Evolutionary conservation across 2,797 vertebrate genomes (phyloP).

Genomic region (Tenualosa ilisha): DNA sequence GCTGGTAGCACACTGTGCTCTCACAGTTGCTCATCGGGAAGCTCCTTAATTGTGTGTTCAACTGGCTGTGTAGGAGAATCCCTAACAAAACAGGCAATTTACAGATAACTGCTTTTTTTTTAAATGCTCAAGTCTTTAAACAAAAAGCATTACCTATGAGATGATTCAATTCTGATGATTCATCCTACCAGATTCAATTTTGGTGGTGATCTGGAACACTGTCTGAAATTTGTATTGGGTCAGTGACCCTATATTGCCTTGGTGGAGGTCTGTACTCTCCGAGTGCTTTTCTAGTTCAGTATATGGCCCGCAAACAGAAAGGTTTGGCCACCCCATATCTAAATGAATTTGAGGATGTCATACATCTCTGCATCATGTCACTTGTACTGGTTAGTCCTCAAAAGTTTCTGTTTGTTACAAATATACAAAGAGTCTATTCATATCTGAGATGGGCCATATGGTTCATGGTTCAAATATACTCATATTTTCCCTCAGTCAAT

Average conservation of each 20-base stretch:
- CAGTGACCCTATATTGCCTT: too few relatives aligned
- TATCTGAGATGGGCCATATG: not conserved
- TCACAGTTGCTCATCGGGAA: not conserved
- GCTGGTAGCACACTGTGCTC: not conserved
- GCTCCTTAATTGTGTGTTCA: not conserved
- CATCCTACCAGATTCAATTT: too few relatives aligned
- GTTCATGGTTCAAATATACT: not conserved
- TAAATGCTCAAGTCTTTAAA: not conserved
- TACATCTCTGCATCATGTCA: slow-evolving; percentile 29
- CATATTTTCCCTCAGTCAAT: not conserved
- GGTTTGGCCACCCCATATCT: not conserved
- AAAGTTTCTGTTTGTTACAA: not conserved
- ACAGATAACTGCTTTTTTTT: not conserved
- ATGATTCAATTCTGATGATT: not conserved
- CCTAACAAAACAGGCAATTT: not conserved
- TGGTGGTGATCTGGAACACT: too few relatives aligned
- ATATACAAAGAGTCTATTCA: not conserved
- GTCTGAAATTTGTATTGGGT: too few relatives aligned
- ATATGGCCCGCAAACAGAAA: too few relatives aligned
- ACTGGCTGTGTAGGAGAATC: not conserved
- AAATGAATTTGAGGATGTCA: not conserved
- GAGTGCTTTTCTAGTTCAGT: too few relatives aligned
- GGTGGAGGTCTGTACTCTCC: too few relatives aligned
- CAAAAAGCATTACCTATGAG: not conserved
- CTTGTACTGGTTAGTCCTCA: not conserved